These are phyloP conservation scores for Rhipidura dahli DNA, from an alignment of 2,113 vertebrate genomes.

Conservation along the genomic window DNA sequence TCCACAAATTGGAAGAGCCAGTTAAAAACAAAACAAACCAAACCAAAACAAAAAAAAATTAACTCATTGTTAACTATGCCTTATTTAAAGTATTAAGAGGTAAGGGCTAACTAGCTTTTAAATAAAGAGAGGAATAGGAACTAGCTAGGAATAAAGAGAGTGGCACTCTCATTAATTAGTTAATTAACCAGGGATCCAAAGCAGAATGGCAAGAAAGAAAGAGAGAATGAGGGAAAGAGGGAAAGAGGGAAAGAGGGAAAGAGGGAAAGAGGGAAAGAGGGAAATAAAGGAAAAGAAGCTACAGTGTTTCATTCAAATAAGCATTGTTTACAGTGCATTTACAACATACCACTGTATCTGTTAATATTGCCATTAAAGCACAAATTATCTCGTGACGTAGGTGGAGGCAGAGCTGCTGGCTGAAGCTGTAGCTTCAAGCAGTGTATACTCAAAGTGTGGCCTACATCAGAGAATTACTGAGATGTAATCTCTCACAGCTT, in stretches of 20 bases:
- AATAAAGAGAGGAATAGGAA: too few relatives aligned
- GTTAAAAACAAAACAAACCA: not conserved
- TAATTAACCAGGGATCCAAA: not conserved
- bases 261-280: not conserved
- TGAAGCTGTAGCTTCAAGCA: not conserved
- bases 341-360: not conserved
- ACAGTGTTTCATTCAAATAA: not conserved
- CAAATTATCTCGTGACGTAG: not conserved
- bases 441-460: not conserved
- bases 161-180: not conserved
- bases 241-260: too few relatives aligned
- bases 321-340: not conserved
- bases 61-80: not conserved
- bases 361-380: not conserved
- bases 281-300: not conserved
- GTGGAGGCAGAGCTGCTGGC: not conserved
- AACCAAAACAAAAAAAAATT: not conserved
- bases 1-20: conserved; percentile 13
- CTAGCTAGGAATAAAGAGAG: not conserved
- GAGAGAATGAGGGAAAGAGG: not conserved
- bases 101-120: not conserved
- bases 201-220: not conserved
- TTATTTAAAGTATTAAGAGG: not conserved
- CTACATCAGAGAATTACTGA: not conserved
- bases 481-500: not conserved